These are phyloP conservation scores for Germaria angustata DNA, from an alignment of 2,888 invertebrate genomes.

Conservation along the genomic window DNA sequence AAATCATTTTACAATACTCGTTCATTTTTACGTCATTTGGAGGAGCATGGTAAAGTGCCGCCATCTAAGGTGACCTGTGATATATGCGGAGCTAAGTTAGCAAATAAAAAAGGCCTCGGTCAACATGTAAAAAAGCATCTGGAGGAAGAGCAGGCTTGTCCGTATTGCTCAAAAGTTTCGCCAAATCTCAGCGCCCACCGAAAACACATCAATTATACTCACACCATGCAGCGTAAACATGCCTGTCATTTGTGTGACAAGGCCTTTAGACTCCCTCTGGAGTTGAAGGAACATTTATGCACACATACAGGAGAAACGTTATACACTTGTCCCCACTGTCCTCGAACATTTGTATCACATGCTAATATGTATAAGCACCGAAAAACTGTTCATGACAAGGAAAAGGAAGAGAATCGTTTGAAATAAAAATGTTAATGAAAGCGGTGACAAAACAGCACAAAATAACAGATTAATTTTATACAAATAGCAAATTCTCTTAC, in stretches of 20 bases:
- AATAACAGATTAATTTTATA: too few species aligned
- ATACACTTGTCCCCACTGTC: slow-evolving; percentile 60
- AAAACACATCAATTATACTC: slow-evolving; percentile 75
- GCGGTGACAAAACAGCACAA: background rate
- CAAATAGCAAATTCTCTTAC: too few species aligned
- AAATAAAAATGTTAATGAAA: background rate
- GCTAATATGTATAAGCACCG: slow-evolving; percentile 71
- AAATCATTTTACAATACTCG: slow-evolving; percentile 74
- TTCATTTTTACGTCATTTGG: slow-evolving; percentile 75
- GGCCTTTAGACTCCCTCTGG: slow-evolving; percentile 74
- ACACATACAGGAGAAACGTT: slow-evolving; percentile 59
- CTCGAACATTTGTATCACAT: slow-evolving; percentile 54
- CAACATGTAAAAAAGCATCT: slow-evolving; percentile 76
- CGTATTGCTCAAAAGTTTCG: slow-evolving; percentile 74
- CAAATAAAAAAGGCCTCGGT: slow-evolving; percentile 75
- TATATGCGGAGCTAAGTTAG: slow-evolving; percentile 74
- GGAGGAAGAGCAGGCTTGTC: slow-evolving; percentile 74
- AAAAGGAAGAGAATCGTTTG: slow-evolving; percentile 71
- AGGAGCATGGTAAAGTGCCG: slow-evolving; percentile 73
- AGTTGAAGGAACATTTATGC: slow-evolving; percentile 56
- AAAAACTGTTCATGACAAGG: slow-evolving; percentile 75
- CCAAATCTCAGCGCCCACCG: slow-evolving; percentile 74
- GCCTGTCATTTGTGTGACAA: slow-evolving; percentile 78
- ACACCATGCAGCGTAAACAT: slow-evolving; percentile 74
- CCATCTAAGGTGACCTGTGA: slow-evolving; percentile 73